Conservation (phyloP, 2,888 invertebrate species). For the Aquatica leii region DNA sequence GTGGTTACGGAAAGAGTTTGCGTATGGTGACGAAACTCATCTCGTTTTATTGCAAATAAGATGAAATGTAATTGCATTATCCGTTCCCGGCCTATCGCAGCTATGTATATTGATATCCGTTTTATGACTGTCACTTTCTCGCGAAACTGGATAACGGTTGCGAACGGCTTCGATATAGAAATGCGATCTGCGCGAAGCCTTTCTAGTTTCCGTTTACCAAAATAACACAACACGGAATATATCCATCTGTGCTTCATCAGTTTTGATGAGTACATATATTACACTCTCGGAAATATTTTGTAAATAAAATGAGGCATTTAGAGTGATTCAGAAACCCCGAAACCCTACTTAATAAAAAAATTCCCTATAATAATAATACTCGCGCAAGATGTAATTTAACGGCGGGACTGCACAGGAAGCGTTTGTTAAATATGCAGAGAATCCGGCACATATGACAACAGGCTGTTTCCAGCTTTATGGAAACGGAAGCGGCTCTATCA, state of each 20-base stretch:
- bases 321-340: conserved; percentile 29
- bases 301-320: conserved; percentile 34
- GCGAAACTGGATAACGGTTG: conserved; percentile 50
- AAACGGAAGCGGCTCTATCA: conserved; percentile 58
- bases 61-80: conserved; percentile 37
- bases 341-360: conserved; percentile 35
- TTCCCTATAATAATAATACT: conserved; percentile 32
- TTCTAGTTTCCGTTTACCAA: conserved; percentile 39
- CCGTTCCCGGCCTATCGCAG: conserved; percentile 30
- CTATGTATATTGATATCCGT: conserved; percentile 39
- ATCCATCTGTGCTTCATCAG: conserved; percentile 30
- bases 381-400: conserved; percentile 49
- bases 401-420: conserved; percentile 49
- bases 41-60: conserved; percentile 35
- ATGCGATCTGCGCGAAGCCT: conserved; percentile 51
- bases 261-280: conserved; percentile 13
- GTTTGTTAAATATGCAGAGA: conserved; percentile 56
- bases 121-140: conserved; percentile 47
- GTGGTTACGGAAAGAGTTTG: conserved; percentile 21
- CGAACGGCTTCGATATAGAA: conserved; percentile 54
- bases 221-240: conserved; percentile 32
- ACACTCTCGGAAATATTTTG: conserved; percentile 31
- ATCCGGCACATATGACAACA: conserved; percentile 58
- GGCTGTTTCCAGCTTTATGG: conserved; percentile 61
- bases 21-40: conserved; percentile 31